A percentile compares a stretch with the other conserved stretches of the same genome.
These are phyloP conservation scores for Antheraea yamamai DNA, from an alignment of 2,888 invertebrate species.

Conservation along the genomic window DNA sequence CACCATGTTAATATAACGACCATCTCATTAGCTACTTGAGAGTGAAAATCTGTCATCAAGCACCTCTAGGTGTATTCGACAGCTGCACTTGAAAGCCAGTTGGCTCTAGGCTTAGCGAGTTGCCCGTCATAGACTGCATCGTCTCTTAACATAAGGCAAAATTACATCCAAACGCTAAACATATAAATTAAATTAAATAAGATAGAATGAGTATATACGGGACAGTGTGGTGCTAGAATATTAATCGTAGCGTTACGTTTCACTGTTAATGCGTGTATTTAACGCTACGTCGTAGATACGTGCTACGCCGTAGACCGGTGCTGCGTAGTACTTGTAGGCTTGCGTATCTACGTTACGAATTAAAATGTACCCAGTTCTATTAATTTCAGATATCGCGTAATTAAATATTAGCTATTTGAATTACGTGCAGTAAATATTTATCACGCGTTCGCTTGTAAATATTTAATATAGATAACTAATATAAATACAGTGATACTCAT, in stretches of 20 bases:
- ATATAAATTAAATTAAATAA: slow-evolving; percentile 68
- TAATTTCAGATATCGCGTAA: not conserved
- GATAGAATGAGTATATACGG: slow-evolving; percentile 59
- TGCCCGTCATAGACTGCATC: too few species aligned
- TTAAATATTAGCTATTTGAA: not conserved
- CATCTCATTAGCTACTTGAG: too few species aligned
- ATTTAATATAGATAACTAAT: too few species aligned
- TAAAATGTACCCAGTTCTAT: not conserved
- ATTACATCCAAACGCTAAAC: too few species aligned
- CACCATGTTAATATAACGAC: too few species aligned
- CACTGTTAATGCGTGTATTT: slow-evolving; percentile 37
- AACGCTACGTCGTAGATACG: slow-evolving; percentile 64
- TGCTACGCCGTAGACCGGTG: slow-evolving; percentile 57
- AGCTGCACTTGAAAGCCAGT: too few species aligned
- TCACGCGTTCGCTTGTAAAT: too few species aligned
- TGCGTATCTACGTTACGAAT: slow-evolving; percentile 36
- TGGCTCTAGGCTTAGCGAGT: too few species aligned
- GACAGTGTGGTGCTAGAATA: slow-evolving; percentile 61
- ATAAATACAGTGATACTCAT: not conserved
- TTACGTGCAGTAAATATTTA: not conserved
- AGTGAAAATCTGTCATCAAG: too few species aligned
- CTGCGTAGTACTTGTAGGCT: slow-evolving; percentile 53
- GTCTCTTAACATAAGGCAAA: too few species aligned
- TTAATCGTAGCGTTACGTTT: slow-evolving; percentile 54
- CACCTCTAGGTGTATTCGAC: too few species aligned